Evolutionary conservation across 2,113 vertebrate species (phyloP), one percentile per base, ranked within the genome.

Genomic region (Petrocephalus zakoni): DNA sequence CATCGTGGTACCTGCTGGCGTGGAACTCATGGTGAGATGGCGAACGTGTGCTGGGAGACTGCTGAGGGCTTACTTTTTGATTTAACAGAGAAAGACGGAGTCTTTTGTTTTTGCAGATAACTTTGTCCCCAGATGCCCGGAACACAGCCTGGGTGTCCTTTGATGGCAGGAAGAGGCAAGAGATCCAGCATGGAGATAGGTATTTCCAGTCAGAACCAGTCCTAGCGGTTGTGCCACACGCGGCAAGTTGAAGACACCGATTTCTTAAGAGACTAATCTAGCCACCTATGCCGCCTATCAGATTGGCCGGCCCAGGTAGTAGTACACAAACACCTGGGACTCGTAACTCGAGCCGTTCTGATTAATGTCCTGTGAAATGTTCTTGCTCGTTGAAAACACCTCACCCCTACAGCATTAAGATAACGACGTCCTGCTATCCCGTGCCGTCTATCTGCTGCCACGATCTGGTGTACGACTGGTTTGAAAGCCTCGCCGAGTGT

Each of bases 81-180:
- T 29, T 1, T 29, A 22, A 22, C 19, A n/a, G 19, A 46, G 7
- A 83, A 22, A 47, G 3, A 37, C 22, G 46, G 1, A n/a, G 15
- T 11, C 10, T 83, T 83, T 46, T 83, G 37, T 83, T 83, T 58
- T 68, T 90, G 84, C 91, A 96, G 96, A 96, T 96, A 90, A 95
- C 95, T 0, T 88, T 96, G 88, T 96, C 96, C 8, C 96, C 96
- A 4, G 96, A 96, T 22, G 95, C 96, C 68, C 94, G 96, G 53
- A 96, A 96, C 93, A 95, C 95, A 0, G 96, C 95, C 88, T 96
- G 96, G 96, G 95, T 96, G 90, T 96, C 96, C 0, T 96, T 96
- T 82, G 96, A 96, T 7, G 96, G 96, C 85, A 94, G 96, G 86
- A 96, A 95, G 92, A 92, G 96, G 58, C 96, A 96, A 91, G 96